A percentile compares a stretch with the other conserved stretches of the same genome.
phyloP scores from a whole-genome alignment of 2,888 invertebrate species.

The Xestia ashworthii region DNA sequence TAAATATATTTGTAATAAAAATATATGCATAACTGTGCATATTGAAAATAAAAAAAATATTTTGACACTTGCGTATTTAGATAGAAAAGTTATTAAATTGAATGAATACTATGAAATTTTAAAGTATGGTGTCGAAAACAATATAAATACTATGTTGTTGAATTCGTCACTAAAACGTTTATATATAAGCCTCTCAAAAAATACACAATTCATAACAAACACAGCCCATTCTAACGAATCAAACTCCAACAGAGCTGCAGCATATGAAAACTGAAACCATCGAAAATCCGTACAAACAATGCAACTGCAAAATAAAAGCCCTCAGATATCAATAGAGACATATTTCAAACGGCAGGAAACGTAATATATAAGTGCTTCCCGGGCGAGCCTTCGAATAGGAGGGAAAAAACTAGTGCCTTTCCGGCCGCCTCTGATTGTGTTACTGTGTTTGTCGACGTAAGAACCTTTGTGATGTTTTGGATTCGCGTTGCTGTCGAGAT shows the following conservation, averaged over 20 bases:
- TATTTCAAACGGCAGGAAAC: slow-evolving; percentile 63
- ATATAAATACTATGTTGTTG: background rate
- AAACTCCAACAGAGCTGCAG: background rate
- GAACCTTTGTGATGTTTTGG: slow-evolving; percentile 28
- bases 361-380: slow-evolving; percentile 65
- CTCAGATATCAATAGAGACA: slow-evolving; percentile 56
- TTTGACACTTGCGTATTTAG: background rate
- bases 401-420: slow-evolving; percentile 59
- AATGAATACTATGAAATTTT: background rate
- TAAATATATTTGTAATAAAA: background rate
- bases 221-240: background rate
- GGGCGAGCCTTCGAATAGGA: slow-evolving; percentile 46
- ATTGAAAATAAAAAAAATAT: background rate
- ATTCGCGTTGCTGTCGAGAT: background rate
- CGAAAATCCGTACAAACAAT: slow-evolving; percentile 30
- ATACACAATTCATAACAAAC: background rate
- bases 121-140: no score
- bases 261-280: slow-evolving; percentile 1
- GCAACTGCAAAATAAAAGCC: slow-evolving; percentile 49
- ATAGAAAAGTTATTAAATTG: background rate
- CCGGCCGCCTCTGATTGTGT: slow-evolving; percentile 62
- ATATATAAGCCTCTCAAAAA: background rate
- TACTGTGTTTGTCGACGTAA: slow-evolving; percentile 43
- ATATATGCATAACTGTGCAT: background rate
- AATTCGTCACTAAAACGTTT: background rate